Evolutionary conservation across 2,113 vertebrate genomes (phyloP).

Genomic region (Crotalus helleri): DNA sequence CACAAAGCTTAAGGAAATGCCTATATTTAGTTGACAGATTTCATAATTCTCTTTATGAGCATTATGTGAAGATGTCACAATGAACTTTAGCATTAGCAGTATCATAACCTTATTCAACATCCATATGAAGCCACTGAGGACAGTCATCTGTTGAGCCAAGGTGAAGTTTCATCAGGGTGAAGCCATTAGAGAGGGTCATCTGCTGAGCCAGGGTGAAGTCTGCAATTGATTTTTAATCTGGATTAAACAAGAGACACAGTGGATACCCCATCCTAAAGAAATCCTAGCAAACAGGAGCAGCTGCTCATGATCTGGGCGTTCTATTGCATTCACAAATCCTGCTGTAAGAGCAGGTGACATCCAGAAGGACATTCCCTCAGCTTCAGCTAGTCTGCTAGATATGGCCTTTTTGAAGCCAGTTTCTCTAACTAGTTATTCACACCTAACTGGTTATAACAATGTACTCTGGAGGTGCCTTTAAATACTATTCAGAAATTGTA

Average conservation of each 20-base stretch:
- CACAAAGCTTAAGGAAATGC: not conserved
- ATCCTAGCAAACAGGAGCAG: not conserved
- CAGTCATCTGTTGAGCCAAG: not conserved
- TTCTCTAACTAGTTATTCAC: not conserved
- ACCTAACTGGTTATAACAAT: not conserved
- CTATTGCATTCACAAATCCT: not conserved
- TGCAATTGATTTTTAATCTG: not conserved
- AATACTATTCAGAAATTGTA: not conserved
- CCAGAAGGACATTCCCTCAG: not conserved
- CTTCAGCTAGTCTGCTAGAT: not conserved
- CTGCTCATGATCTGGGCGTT: not conserved
- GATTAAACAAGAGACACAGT: not conserved
- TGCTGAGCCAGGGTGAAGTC: not conserved
- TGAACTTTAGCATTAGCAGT: not conserved
- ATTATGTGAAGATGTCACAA: not conserved
- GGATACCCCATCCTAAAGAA: not conserved
- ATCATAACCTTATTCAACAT: not conserved
- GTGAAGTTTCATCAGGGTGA: not conserved
- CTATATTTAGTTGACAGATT: not conserved
- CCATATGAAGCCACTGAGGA: not conserved
- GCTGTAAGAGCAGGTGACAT: not conserved
- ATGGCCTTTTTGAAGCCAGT: not conserved
- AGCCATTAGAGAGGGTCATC: not conserved
- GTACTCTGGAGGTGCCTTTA: not conserved
- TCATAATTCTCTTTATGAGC: not conserved